Evolutionary conservation across 1,140 invertebrate species (phyloP), one percentile per base, ranked within the genome.

Genomic region (Bombyx mandarina): DNA sequence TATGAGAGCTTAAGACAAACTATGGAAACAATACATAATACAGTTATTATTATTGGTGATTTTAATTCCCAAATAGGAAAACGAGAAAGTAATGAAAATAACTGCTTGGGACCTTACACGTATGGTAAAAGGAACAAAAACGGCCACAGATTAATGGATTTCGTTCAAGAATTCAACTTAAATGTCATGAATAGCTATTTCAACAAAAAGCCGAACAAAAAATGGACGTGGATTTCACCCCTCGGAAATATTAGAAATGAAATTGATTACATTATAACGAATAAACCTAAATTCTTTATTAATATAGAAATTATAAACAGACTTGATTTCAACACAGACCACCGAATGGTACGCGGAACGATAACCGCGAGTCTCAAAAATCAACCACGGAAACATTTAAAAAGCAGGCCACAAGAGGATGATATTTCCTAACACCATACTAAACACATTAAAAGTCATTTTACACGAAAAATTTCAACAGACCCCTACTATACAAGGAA

Each of bases 321-420:
- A 43, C 46, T 63, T 9, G 61, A 63, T 48, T 67, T 67, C 46
- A 57, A 67, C n/a, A 43, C 65, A 8, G 57, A 63, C 43, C 61
- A 67, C 26, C 61, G 47, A 54, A 67, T 62, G 57, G 46, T 67
- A 10, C 51, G 65, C 9, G 57, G 53, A 8, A 63, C 9, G 45
- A 9, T 67, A 45, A 22, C 45, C 49, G 51, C 18, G 52, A 42
- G 8, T 10, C 59, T 64, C 62, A 58, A 52, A 63, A 65, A 65
- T 48, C 43, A n/a, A 54, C 45, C 60, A 45, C 61, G 64, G 43
- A 67, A 61, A 65, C 35, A 54, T 52, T 62, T 63, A 44, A 26
- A 63, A 6, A 56, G 56, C 12, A 62, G 12, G 10, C 56, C 54
- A 53, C 46, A 57, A 53, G 43, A 10, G 52, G 7, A 12, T 22